Conservation (phyloP, 2,797 vertebrate species). For the Parauchenoglanis punctatus region DNA sequence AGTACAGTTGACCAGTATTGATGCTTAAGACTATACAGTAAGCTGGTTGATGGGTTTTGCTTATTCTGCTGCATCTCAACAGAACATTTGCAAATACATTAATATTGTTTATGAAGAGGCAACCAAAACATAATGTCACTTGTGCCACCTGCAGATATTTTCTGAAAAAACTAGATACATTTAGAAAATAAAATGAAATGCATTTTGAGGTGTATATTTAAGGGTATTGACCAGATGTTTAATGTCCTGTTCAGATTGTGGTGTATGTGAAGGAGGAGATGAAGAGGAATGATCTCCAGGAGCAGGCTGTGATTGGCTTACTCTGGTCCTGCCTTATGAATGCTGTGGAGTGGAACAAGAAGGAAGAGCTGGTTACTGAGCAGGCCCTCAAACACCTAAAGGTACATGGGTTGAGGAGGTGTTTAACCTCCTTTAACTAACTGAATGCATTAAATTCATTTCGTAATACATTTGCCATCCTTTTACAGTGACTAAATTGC, state of each 20-base stretch:
- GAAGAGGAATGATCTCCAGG: slow-evolving; percentile 86
- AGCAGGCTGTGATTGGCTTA: slow-evolving; percentile 87
- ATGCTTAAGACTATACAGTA: not conserved
- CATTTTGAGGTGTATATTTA: too few relatives aligned
- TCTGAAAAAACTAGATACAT: not conserved
- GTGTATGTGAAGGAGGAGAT: slow-evolving; percentile 91
- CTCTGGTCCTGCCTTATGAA: slow-evolving; percentile 92
- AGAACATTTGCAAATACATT: not conserved
- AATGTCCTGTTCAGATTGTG: slow-evolving; percentile 75
- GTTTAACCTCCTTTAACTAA: not conserved
- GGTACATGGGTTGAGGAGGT: slow-evolving; percentile 62
- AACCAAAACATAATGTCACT: not conserved
- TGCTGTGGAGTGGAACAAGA: slow-evolving; percentile 93
- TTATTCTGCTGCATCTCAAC: not conserved
- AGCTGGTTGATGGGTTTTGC: not conserved
- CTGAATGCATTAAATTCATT: not conserved
- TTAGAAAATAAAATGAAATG: too few relatives aligned
- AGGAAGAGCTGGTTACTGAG: slow-evolving; percentile 90
- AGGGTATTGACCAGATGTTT: not conserved
- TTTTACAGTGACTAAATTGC: not conserved
- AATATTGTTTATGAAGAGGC: not conserved
- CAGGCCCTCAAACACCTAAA: slow-evolving; percentile 93
- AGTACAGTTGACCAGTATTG: too few relatives aligned
- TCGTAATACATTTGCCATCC: not conserved
- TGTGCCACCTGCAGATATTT: not conserved